Conservation (phyloP, 23 tunicate species). For the Ascidia mentula region DNA sequence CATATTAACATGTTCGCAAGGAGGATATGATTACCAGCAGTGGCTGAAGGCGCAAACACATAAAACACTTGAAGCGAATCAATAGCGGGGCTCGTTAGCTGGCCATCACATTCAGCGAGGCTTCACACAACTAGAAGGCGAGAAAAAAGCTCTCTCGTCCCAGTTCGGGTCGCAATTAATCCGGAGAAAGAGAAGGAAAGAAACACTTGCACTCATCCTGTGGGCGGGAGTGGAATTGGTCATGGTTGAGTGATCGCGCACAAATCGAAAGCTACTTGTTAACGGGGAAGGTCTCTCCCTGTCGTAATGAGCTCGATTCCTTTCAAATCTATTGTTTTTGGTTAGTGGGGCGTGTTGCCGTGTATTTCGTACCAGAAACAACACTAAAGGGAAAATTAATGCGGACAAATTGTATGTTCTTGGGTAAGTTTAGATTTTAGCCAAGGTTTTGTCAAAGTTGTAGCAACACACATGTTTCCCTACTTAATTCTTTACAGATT, state of each 20-base stretch:
- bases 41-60: background rate
- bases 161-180: slow-evolving; percentile 10
- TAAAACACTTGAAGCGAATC: too few relatives aligned
- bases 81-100: background rate
- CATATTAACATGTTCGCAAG: too few relatives aligned
- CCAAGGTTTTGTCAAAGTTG: too few relatives aligned
- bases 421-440: too few relatives aligned
- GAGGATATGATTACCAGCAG: background rate
- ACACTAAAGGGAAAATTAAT: too few relatives aligned
- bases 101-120: background rate
- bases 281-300: background rate
- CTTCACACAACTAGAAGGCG: background rate
- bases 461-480: too few relatives aligned
- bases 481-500: too few relatives aligned
- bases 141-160: background rate
- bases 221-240: background rate
- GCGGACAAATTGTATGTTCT: too few relatives aligned
- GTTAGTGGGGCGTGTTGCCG: background rate
- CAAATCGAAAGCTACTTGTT: background rate
- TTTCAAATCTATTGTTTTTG: slow-evolving; percentile 2
- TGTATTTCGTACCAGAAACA: background rate
- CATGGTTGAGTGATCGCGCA: background rate
- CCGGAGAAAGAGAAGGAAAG: background rate
- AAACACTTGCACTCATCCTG: slow-evolving; percentile 6
- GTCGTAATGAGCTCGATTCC: too few relatives aligned